phyloP scores from a whole-genome alignment of 2,797 vertebrate species.

The Enteromius paludinosus region DNA sequence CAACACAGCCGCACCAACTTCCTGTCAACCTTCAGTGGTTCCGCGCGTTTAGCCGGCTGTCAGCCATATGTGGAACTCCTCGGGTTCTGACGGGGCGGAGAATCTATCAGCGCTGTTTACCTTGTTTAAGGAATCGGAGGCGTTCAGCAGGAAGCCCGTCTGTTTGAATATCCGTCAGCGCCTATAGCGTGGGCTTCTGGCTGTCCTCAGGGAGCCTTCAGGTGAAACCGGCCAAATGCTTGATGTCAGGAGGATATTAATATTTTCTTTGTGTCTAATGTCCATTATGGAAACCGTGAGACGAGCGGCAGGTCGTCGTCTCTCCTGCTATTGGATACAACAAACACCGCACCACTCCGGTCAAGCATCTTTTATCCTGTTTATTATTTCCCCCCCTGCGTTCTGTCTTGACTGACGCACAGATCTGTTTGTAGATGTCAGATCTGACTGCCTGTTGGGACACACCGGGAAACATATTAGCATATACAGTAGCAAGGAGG shows the following conservation, averaged over 20 bases:
- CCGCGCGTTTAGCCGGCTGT: not conserved
- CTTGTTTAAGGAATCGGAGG: conserved; percentile 58
- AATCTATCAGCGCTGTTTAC: conserved; percentile 60
- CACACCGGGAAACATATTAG: not conserved
- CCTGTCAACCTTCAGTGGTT: not conserved
- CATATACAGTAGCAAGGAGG: not conserved
- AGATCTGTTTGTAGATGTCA: conserved; percentile 1
- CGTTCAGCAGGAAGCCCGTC: conserved; percentile 65
- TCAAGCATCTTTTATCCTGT: conserved; percentile 11
- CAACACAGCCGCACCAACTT: not conserved
- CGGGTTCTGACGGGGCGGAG: conserved; percentile 17
- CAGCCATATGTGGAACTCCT: conserved; percentile 7
- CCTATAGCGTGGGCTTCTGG: conserved; percentile 59
- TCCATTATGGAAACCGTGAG: conserved; percentile 61
- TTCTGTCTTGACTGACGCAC: conserved; percentile 17
- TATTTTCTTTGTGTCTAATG: conserved; percentile 73
- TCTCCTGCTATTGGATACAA: not conserved
- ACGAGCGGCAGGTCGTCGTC: conserved; percentile 47
- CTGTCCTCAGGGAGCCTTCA: conserved; percentile 67
- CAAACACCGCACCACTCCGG: not conserved
- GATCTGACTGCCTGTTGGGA: not conserved
- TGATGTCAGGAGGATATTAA: conserved; percentile 70
- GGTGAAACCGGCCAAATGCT: conserved; percentile 65
- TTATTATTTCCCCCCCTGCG: not conserved
- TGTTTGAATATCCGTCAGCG: conserved; percentile 71